Evolutionary conservation across 2,113 vertebrate species (phyloP).

Genomic region (Corythornis madagascariensis): DNA sequence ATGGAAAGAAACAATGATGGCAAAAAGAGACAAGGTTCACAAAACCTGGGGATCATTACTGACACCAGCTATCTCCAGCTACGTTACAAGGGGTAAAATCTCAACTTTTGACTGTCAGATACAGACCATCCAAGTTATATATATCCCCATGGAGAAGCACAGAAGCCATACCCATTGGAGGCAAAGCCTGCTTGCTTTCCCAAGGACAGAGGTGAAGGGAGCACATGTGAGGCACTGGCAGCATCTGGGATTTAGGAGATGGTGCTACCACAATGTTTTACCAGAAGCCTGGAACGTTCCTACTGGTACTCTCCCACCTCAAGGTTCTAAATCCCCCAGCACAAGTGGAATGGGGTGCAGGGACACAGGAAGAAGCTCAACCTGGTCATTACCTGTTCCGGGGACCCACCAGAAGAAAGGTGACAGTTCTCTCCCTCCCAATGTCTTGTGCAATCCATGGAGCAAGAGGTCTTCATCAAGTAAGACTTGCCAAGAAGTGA

Average conservation of each 20-base stretch:
- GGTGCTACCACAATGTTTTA: not conserved
- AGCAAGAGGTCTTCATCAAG: not conserved
- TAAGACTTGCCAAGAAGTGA: slow-evolving; percentile 17
- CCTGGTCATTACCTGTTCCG: not conserved
- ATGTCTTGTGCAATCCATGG: not conserved
- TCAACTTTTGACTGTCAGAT: slow-evolving; percentile 65
- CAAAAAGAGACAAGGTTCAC: slow-evolving; percentile 55
- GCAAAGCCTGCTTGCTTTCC: slow-evolving; percentile 38
- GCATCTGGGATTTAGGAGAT: not conserved
- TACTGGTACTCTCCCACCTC: not conserved
- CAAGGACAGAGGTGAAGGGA: not conserved
- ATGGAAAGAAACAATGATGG: slow-evolving; percentile 68
- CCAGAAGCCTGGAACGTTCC: rapidly evolving
- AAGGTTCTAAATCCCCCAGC: not conserved
- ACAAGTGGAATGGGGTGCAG: not conserved
- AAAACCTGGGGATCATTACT: slow-evolving; percentile 27
- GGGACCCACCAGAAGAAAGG: not conserved
- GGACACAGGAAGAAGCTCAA: not conserved
- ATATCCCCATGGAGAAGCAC: slow-evolving; percentile 1
- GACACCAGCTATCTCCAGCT: slow-evolving; percentile 57
- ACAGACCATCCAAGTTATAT: slow-evolving; percentile 44
- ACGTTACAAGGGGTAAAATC: slow-evolving; percentile 60
- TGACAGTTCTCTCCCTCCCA: not conserved
- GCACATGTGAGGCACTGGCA: not conserved
- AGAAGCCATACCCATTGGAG: slow-evolving; percentile 27